phyloP scores from a whole-genome alignment of 2,113 vertebrate genomes.

The Poeciliopsis occidentalis region DNA sequence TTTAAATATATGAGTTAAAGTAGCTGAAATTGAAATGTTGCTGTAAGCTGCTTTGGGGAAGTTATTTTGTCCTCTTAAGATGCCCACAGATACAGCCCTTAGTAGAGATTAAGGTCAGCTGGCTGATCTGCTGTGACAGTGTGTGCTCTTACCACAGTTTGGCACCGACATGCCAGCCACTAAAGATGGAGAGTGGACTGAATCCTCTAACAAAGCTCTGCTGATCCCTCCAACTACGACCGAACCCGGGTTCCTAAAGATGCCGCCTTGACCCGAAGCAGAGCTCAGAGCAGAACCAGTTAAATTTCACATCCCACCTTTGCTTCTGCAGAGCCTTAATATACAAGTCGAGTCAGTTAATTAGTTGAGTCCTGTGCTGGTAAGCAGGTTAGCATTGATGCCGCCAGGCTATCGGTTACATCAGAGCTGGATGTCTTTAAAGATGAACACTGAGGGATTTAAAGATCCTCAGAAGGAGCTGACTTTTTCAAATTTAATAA shows the following conservation, averaged over 20 bases:
- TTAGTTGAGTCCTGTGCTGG: background rate
- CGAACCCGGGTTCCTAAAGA: background rate
- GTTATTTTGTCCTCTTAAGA: background rate
- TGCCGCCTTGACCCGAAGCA: background rate
- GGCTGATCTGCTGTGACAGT: slow-evolving; percentile 53
- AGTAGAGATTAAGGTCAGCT: slow-evolving; percentile 51
- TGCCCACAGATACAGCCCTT: background rate
- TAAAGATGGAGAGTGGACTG: slow-evolving; percentile 7
- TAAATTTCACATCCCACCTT: background rate
- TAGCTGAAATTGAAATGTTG: background rate
- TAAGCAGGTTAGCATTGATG: background rate
- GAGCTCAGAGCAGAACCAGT: background rate
- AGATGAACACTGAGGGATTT: background rate
- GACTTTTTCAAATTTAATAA: background rate
- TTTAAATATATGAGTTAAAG: no score
- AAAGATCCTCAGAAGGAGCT: background rate
- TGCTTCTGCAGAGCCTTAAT: background rate
- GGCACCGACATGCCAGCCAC: slow-evolving; percentile 28
- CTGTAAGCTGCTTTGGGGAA: background rate
- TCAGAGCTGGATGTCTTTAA: background rate
- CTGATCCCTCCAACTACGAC: background rate
- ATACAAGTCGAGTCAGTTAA: background rate
- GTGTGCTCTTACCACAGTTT: slow-evolving; percentile 46
- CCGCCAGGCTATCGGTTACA: background rate
- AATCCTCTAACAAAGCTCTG: slow-evolving; percentile 14